phyloP scores from a whole-genome alignment of 2,113 vertebrate species.

The Semicossyphus pulcher region DNA sequence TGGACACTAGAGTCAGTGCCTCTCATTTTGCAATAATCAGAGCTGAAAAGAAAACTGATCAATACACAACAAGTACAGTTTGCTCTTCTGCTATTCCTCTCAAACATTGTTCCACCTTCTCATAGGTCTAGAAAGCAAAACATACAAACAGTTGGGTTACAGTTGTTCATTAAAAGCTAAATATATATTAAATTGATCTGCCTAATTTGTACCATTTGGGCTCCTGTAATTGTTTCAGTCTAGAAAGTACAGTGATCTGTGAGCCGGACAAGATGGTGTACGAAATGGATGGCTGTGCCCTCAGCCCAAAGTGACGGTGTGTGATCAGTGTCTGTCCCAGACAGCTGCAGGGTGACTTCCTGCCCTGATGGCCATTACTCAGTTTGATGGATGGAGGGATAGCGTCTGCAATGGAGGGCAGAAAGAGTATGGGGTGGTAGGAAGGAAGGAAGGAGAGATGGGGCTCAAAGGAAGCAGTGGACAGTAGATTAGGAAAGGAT shows the following conservation, averaged over 20 bases:
- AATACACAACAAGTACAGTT: constrained; percentile 26
- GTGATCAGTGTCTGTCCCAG: constrained; percentile 76
- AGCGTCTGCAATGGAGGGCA: constrained; percentile 48
- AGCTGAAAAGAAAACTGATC: constrained; percentile 42
- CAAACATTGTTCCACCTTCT: not conserved
- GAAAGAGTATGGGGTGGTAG: constrained; percentile 39
- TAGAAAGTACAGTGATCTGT: constrained; percentile 43
- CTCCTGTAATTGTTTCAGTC: constrained; percentile 47
- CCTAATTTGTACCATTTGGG: constrained; percentile 28
- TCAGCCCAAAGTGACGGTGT: constrained; percentile 72
- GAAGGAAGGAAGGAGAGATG: constrained; percentile 39
- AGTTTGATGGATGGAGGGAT: constrained; percentile 78
- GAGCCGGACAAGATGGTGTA: constrained; percentile 44
- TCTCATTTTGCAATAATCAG: constrained; percentile 46
- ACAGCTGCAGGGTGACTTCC: constrained; percentile 78
- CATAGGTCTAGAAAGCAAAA: not conserved
- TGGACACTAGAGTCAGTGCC: not conserved
- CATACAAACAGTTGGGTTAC: not conserved
- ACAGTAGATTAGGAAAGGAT: constrained; percentile 57
- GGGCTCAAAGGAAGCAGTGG: constrained; percentile 53
- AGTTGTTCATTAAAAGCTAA: constrained; percentile 18
- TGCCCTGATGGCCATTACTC: constrained; percentile 78
- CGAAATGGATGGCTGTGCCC: constrained; percentile 70
- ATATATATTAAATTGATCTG: not conserved
- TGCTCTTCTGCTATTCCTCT: constrained; percentile 26